Base-by-base conservation (phyloP, 1,140 invertebrate genomes). In the Copidosoma floridanum region DNA sequence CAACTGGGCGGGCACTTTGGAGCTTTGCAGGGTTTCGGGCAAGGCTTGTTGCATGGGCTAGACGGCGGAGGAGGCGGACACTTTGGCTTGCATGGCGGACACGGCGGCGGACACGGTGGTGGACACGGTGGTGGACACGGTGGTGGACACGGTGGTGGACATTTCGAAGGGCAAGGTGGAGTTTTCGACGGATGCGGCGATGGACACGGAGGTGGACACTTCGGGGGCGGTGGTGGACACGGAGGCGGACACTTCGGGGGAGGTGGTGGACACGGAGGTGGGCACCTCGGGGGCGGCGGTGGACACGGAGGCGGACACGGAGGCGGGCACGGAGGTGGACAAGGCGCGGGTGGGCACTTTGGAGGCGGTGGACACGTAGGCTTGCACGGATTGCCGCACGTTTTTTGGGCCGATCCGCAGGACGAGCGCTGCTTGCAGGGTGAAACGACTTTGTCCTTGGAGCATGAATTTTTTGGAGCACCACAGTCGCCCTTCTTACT, bases 81-180 rank as follows among this genome's bases (percentile, higher is more conserved):
- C 24, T 20, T 24, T 11, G 40, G 26, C 14, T 8, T 37, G 6
- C 14, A 14, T 11, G 46, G 46, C 29, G 23, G 32, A 52, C 50
- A 52, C 18, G 50, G 50, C 5, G 50, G 32, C 24, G 50, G 35
- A 23, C 50, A 38, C 3, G 26, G 26, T 50, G 47, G 26, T 5
- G 47, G 27, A 7, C 1, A 8, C 3, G 10, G 32, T 54, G 24
- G 23, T 6, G 18, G 11, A 20, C 10, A 35, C 27, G 24, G 53
- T n/a, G 53, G 40, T 24, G 53, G 26, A 23, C 11, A 50, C 12
- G 57, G 50, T 7, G 52, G 26, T 20, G 66, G 55, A 32, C 59
- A 54, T 1, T 47, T 51, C 20, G 35, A 41, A 0, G 40, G 54
- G 18, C 63, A 63, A 14, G 62, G 63, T 18, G 51, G 54, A 6